Base-by-base conservation (phyloP, 2,113 vertebrate genomes). In the Camelus bactrianus region DNA sequence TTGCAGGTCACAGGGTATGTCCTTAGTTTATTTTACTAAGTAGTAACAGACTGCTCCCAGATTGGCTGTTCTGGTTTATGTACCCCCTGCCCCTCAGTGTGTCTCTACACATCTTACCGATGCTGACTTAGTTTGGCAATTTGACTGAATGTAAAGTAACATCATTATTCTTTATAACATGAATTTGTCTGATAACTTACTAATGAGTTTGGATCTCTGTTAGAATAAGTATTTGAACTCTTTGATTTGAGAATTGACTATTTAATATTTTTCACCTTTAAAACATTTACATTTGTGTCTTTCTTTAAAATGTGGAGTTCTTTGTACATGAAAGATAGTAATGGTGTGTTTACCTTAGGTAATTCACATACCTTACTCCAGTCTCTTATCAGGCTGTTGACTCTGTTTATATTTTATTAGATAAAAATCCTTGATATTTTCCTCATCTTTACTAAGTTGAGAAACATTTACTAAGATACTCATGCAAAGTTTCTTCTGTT, bases 11-110 rank as follows among this genome's bases (percentile, higher is more conserved):
- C 4, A 46, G 13, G 8, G 11, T 46, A 11, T 3, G 1, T 10
- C 14, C 22, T 52, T 11, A 50, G 11, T 64, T 58, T 46, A 62
- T 75, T 46, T 90, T 35, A n/a, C 8, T 14, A 35, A 46, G 19
- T 30, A 60, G 30, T 89, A 58, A 60, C 12, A 76, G 28, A 32
- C 8, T 50, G 35, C n/a, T 75, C 86, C 65, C 65, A 26, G 26
- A 35, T 13, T 8, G 46, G 22, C 20, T 83, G 13, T 24, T 89
- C 48, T 67, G 65, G 11, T 54, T 50, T 67, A n/a, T 24, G 20
- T 4, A 19, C 2, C 72, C 17, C 60, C 0, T 4, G 15, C 2
- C 72, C 17, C 60, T 0, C 1, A 42, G 24, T 48, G 5, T 14
- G 0, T 64, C 19, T 73, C 73, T 86, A 50, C 11, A 19, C 58